phyloP scores from a whole-genome alignment of 2,888 invertebrate genomes.

The Drosophila barbarae region DNA sequence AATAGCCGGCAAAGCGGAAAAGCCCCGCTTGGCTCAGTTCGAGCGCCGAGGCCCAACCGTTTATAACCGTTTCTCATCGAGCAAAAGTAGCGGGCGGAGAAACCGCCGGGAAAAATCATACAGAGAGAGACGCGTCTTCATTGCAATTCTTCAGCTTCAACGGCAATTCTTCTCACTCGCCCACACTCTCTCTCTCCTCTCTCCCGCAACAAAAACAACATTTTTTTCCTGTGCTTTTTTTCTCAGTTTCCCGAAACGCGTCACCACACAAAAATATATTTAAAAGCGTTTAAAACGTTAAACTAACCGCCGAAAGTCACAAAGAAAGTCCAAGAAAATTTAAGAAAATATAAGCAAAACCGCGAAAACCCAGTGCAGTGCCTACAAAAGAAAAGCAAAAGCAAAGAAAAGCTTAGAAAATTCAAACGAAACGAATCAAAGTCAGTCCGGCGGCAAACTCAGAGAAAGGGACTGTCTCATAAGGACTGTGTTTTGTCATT shows the following conservation, averaged over 20 bases:
- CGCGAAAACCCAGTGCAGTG: slow-evolving; percentile 1
- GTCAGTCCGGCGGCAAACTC: not conserved
- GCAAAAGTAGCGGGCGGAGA: slow-evolving; percentile 10
- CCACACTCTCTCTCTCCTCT: not conserved
- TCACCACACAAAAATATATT: slow-evolving; percentile 27
- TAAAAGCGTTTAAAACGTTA: slow-evolving; percentile 8
- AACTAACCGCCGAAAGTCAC: slow-evolving; percentile 10
- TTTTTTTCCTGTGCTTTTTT: slow-evolving; percentile 70
- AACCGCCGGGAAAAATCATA: slow-evolving; percentile 13
- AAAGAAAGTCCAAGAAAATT: not conserved
- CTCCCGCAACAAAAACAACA: slow-evolving; percentile 3
- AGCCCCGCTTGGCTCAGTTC: slow-evolving; percentile 28
- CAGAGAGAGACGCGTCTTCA: slow-evolving; percentile 1
- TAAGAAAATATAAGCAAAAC: not conserved
- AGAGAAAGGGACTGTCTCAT: slow-evolving; percentile 1
- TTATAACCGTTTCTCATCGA: slow-evolving; percentile 12
- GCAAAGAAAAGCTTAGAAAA: not conserved
- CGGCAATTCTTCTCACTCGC: not conserved
- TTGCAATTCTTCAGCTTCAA: not conserved
- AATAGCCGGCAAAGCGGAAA: slow-evolving; percentile 17
- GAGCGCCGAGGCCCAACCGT: slow-evolving; percentile 28
- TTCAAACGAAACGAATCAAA: not conserved
- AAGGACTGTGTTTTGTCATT: not conserved
- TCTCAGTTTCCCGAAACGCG: slow-evolving; percentile 57
- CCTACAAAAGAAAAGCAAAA: slow-evolving; percentile 6